These are phyloP conservation scores for Prunella fulvescens DNA, from an alignment of 2,113 vertebrate species.

Conservation along the genomic window DNA sequence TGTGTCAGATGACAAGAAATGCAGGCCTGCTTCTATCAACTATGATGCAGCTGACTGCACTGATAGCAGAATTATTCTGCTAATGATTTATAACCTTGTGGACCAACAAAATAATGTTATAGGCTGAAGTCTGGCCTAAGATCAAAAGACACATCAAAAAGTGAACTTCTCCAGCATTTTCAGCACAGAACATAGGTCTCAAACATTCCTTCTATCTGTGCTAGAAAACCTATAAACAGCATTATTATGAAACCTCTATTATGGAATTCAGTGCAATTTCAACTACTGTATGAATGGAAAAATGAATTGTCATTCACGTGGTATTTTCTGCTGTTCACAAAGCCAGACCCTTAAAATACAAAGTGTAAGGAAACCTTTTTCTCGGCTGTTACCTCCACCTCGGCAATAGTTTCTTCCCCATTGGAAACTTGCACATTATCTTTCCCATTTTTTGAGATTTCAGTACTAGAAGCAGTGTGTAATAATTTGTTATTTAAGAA, in stretches of 20 bases:
- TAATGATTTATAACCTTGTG: not conserved
- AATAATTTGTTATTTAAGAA: not conserved
- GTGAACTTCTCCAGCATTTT: not conserved
- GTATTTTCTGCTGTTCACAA: not conserved
- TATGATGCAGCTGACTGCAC: not conserved
- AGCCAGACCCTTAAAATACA: not conserved
- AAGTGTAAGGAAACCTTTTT: not conserved
- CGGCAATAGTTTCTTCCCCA: not conserved
- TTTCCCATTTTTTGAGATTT: not conserved
- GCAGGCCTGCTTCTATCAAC: not conserved
- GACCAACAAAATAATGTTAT: not conserved
- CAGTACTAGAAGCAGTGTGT: not conserved
- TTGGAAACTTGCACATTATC: not conserved
- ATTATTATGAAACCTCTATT: not conserved
- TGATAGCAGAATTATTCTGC: not conserved
- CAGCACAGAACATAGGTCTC: not conserved
- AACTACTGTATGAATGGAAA: not conserved
- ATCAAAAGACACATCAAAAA: not conserved
- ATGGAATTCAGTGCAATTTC: not conserved
- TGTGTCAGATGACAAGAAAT: not conserved
- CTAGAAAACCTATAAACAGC: not conserved
- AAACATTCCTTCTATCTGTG: accelerated
- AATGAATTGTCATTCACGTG: not conserved
- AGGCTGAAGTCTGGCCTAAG: not conserved
- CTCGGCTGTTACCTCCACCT: not conserved